phyloP scores from a whole-genome alignment of 2,888 invertebrate genomes.

The Mechanitis messenoides region DNA sequence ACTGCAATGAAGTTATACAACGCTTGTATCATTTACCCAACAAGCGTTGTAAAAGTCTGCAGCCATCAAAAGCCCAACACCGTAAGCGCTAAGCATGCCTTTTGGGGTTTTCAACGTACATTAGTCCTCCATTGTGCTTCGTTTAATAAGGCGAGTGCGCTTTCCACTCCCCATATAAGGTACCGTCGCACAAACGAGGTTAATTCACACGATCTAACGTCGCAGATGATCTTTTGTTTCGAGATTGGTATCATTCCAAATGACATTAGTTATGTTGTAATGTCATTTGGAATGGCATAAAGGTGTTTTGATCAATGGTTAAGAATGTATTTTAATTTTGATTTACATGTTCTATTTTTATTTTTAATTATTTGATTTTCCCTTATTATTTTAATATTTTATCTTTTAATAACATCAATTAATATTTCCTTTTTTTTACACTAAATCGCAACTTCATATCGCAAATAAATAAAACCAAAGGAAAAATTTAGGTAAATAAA shows the following conservation, averaged over 20 bases:
- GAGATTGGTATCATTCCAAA: conserved; percentile 10
- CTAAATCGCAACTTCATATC: no score
- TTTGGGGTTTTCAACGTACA: conserved; percentile 32
- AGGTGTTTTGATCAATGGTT: not conserved
- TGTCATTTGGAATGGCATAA: conserved; percentile 17
- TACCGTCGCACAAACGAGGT: conserved; percentile 45
- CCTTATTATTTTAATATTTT: no score
- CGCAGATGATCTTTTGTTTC: conserved; percentile 25
- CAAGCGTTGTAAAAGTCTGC: conserved; percentile 18
- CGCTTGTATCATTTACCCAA: conserved; percentile 14
- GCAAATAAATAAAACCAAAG: no score
- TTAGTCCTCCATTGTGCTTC: conserved; percentile 46
- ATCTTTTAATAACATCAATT: no score
- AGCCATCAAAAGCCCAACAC: conserved; percentile 28
- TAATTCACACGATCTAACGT: conserved; percentile 48
- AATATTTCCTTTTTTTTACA: no score
- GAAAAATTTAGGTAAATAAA: no score
- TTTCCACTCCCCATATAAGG: conserved; percentile 50
- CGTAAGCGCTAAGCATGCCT: conserved; percentile 27
- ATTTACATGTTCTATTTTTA: no score
- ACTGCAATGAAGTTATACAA: conserved; percentile 9
- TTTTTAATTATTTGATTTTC: no score
- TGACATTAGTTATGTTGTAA: conserved; percentile 10
- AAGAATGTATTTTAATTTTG: not conserved
- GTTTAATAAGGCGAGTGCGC: conserved; percentile 51